Evolutionary conservation across 2,797 vertebrate genomes (phyloP), one percentile per base, ranked within the genome.

Genomic region (Fistularia tabacaria): DNA sequence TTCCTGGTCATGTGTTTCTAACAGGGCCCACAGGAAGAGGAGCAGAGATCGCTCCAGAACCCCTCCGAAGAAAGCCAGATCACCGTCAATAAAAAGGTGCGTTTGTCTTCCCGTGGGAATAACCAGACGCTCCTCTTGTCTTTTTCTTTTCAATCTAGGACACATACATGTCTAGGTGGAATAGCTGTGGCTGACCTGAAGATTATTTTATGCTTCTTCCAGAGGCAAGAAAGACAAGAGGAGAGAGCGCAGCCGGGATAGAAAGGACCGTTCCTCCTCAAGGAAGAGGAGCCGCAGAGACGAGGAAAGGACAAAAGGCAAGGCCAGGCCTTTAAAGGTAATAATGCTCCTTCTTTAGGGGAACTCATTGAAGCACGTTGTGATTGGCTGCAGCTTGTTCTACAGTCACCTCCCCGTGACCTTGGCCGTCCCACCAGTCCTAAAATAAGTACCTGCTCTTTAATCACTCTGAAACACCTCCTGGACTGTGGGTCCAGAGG

Each of bases 221-320:
- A 95, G 94, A 89, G 92, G 86, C 62, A 98, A 92, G 85, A 97
- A 94, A 66, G 93, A 96, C 66, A 93, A 90, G 83, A 94, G 88
- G 78, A 90, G 86, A 80, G 94, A 93, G 48, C 84, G 88, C 74
- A 92, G 92, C 77, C 87, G 81, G 69, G 94, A 96, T 70, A 86
- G 87, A 44, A 90, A 87, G 69, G 93, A 92, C 7, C 83, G 78
- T 0, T 95, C 93, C 38, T 67, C 89, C 0, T 95, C 93, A 43
- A 92, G 90, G 76, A 95, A 91, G 84, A 94, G 91, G 85, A 92
- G 83, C 72, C 91, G 85, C 77, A 93, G 91, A 82, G 93, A 96
- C 46, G 90, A 88, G 64, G 94, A 94, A 3, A 85, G 85, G 12
- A 89, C 85, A 53, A 92, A 86, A 38, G 76, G 64, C 68, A 89